Conservation (phyloP, 2,797 vertebrate species). For the Phrynocephalus forsythii region DNA sequence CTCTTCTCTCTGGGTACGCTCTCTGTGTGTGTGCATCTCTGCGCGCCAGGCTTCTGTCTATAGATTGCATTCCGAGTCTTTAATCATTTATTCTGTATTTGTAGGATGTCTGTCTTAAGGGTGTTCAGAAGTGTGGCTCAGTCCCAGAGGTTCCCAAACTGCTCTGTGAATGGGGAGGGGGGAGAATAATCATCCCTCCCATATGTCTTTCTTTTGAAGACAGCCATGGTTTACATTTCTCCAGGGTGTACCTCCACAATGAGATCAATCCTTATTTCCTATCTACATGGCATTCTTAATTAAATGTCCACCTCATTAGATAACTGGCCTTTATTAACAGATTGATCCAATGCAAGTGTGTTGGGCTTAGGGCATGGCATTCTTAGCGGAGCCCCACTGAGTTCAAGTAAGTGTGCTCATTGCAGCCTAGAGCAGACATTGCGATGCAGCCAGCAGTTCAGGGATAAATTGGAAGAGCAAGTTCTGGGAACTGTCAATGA, state of each 20-base stretch:
- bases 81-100: conserved; percentile 42
- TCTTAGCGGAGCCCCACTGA: too few species aligned
- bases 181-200: background rate
- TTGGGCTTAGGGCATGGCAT: too few species aligned
- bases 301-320: conserved; percentile 22
- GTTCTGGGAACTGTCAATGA: background rate
- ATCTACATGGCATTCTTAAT: conserved; percentile 11
- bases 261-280: conserved; percentile 3
- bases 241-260: background rate
- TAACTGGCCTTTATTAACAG: background rate
- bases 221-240: conserved; percentile 6
- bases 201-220: conserved; percentile 8
- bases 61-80: conserved; percentile 31
- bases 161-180: background rate
- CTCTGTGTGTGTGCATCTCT: background rate
- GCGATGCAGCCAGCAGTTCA: background rate
- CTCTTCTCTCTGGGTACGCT: conserved; percentile 31
- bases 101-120: conserved; percentile 18
- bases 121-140: background rate
- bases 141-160: conserved; percentile 7
- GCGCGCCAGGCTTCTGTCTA: conserved; percentile 3
- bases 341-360: background rate
- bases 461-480: background rate
- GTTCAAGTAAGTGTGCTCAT: background rate
- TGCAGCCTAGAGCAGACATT: background rate